A percentile compares a stretch with the other conserved stretches of the same genome.
phyloP scores from a whole-genome alignment of 2,113 vertebrate species.

The Phycodurus eques region DNA sequence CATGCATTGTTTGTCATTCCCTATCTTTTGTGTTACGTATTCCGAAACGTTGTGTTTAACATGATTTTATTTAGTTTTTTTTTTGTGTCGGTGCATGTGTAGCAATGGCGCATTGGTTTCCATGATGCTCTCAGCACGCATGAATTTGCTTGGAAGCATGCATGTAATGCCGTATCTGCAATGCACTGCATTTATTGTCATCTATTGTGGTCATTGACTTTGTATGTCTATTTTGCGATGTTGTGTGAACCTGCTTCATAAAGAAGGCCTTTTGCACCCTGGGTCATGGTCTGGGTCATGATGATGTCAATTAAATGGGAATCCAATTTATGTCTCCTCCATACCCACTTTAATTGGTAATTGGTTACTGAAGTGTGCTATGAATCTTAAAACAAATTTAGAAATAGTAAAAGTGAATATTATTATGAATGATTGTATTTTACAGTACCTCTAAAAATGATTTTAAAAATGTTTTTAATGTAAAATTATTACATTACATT shows the following conservation, averaged over 20 bases:
- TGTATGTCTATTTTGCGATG: conserved; percentile 7
- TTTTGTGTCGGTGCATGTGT: conserved; percentile 13
- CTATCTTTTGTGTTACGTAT: conserved; percentile 1
- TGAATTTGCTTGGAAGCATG: conserved; percentile 30
- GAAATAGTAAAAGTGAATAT: too few species aligned
- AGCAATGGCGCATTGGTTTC: conserved; percentile 3
- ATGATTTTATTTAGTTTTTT: neutral
- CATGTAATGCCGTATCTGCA: conserved; percentile 7
- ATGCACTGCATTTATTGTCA: conserved; percentile 5
- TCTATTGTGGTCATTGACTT: conserved; percentile 11
- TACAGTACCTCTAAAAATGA: too few species aligned
- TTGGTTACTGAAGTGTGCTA: neutral
- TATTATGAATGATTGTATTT: too few species aligned
- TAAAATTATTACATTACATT: too few species aligned
- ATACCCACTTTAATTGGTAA: neutral
- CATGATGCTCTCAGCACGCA: conserved; percentile 11
- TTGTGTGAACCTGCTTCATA: conserved; percentile 23
- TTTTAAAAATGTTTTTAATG: too few species aligned
- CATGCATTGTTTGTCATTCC: conserved; percentile 18
- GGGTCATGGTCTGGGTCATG: neutral
- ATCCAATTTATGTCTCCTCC: neutral
- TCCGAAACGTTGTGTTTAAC: neutral
- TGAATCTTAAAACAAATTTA: neutral
- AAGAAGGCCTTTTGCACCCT: neutral
- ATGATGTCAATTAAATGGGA: neutral